Evolutionary conservation across 2,888 invertebrate species (phyloP).

Genomic region (Pristionchus japonicus): DNA sequence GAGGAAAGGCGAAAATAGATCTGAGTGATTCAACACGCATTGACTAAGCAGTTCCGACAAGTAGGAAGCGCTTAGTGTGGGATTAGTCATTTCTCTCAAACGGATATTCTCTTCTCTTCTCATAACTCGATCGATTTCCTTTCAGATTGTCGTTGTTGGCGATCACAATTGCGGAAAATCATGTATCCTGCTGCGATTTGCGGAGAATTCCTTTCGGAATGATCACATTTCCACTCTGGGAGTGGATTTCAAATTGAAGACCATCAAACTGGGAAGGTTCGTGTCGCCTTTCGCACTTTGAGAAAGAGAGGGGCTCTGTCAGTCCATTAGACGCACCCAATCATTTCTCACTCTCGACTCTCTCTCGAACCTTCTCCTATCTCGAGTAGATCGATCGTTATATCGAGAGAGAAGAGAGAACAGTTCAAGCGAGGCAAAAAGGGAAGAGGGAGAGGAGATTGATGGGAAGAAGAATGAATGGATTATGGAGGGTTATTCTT

Average conservation of each 20-base stretch:
- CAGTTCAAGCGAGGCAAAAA: constrained; percentile 37
- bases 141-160: constrained; percentile 69
- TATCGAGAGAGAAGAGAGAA: constrained; percentile 36
- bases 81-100: not conserved
- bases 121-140: not conserved
- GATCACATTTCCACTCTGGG: constrained; percentile 74
- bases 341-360: constrained; percentile 20
- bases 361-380: constrained; percentile 49
- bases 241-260: constrained; percentile 75
- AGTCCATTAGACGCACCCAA: constrained; percentile 28
- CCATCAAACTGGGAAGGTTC: constrained; percentile 75
- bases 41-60: not conserved
- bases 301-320: constrained; percentile 39
- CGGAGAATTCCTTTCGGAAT: constrained; percentile 72
- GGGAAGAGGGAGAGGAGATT: constrained; percentile 32
- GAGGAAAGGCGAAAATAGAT: not conserved
- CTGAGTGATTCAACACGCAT: not conserved
- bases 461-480: constrained; percentile 8
- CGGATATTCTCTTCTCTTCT: not conserved
- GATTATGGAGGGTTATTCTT: constrained; percentile 17
- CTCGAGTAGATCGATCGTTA: constrained; percentile 42
- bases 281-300: constrained; percentile 44
- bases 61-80: not conserved
- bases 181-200: constrained; percentile 74
- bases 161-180: constrained; percentile 76